Conservation (phyloP, 2,797 vertebrate genomes). For the Crenichthys baileyi region DNA sequence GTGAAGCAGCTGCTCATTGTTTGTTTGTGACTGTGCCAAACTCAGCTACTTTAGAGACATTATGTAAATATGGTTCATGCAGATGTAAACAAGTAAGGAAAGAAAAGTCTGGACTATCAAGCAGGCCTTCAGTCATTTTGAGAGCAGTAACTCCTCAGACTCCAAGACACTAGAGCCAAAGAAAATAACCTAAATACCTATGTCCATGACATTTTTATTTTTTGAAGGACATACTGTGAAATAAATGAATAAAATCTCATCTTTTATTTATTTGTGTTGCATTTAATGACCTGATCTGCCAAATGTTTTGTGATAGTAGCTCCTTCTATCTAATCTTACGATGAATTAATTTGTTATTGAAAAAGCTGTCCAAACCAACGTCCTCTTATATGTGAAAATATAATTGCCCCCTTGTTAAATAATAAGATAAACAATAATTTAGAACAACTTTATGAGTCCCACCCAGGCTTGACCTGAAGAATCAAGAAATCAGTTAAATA, state of each 20-base stretch:
- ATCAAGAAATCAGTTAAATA: background rate
- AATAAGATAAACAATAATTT: background rate
- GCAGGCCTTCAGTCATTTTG: background rate
- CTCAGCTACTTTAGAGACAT: background rate
- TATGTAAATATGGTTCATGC: constrained; percentile 5
- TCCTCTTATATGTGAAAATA: background rate
- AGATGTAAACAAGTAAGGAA: background rate
- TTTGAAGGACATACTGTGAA: background rate
- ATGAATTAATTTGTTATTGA: background rate
- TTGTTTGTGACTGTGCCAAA: background rate
- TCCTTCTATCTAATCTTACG: background rate
- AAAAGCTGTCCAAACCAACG: background rate
- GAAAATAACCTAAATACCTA: background rate
- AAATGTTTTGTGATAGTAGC: background rate
- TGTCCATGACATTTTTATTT: background rate
- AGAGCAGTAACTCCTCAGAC: background rate
- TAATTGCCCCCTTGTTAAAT: background rate
- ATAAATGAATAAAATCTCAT: background rate
- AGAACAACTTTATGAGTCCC: background rate
- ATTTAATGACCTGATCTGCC: background rate
- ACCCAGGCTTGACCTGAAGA: background rate
- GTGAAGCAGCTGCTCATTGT: constrained; percentile 4
- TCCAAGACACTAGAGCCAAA: background rate
- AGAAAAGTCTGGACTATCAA: background rate
- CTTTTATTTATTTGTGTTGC: background rate